Base-by-base conservation (phyloP, 2,888 invertebrate genomes). In the Proisotoma minuta region DNA sequence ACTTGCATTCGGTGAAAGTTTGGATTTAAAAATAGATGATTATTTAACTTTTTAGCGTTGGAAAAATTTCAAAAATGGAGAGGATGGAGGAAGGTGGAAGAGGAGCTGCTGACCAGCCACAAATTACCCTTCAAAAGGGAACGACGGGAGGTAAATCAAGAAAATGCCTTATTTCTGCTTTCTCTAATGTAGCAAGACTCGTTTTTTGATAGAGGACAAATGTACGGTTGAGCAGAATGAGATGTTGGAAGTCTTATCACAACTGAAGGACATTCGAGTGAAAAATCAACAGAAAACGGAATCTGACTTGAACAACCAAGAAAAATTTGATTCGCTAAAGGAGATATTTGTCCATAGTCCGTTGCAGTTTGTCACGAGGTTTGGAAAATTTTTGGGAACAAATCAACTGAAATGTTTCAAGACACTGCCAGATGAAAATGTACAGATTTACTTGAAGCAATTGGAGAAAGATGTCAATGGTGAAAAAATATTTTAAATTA, bases 261-360 rank as follows among this genome's bases (percentile, higher is more conserved):
- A 66, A 3, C 59, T 66, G 12, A 27, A 60, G 1, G 60, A 62
- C 8, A 39, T 71, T 0, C 47, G 65, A n/a, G 66, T 93, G 74
- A 90, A 88, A 79, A 89, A 87, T 75, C 89, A 93, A 76, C 91
- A 91, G 78, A 81, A 86, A 53, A 84, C 85, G 74, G 90, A 92
- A 77, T 83, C 84, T 0, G 91, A 92, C 75, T 77, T 93, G 53
- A 83, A 83, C 3, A 77, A 81, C 1, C 76, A 78, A 20, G 88
- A 93, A 73, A 93, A 91, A 79, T 80, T 82, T 72, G 77, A 81
- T 71, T 86, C 90, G 69, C 88, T 88, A 0, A 76, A 78, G 53
- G 80, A 84, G 20, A 75, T 89, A 10, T 85, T 87, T 64, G 77
- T 81, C 15, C 82, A 83, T 68, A 89, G 84, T 74, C 85, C 86